Base-by-base conservation (phyloP, 2,113 vertebrate genomes). In the Nanorana parkeri region DNA sequence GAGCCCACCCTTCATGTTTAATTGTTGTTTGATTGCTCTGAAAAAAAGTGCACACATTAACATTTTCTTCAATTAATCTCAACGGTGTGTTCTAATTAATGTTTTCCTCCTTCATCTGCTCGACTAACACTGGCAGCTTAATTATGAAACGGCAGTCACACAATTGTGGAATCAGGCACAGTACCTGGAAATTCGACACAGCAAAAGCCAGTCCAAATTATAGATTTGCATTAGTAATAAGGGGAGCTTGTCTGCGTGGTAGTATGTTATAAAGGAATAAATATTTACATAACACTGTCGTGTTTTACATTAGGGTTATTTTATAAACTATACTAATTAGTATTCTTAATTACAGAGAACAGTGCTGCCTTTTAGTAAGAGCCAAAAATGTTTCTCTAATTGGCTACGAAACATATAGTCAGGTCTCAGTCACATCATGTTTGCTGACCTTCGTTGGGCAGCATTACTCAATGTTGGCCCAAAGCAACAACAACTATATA, bases 51-150 rank as follows among this genome's bases (percentile, higher is more conserved):
- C 41, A 36, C 58, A 58, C 24, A 68, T 79, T 79, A 79, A 65
- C 10, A 79, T 68, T 58, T 58, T 68, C 65, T 79, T 55, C 52
- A 79, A 79, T 79, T 68, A 79, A 79, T 79, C 10, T 24, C 20
- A 68, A 58, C 77, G 68, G 52, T 41, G 52, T 10, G 26, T 58
- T 28, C 26, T 68, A 79, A 79, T 79, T 79, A 58, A 79, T 55
- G 77, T 68, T 79, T 67, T 79, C 65, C 52, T 79, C 77, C 32
- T 77, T 64, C 64, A 68, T 67, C 64, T 79, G 3, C 28, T 36
- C 65, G 13, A 51, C 64, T 78, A 67, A 78, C 24, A 66, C 28
- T 54, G 63, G 64, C 23, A 54, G 63, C 64, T 52, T 78, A 78
- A 78, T 78, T 78, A 67, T 64, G 29, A 78, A 56, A 66, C 36